Base-by-base conservation (phyloP, 2,797 vertebrate genomes). In the Hypotaenidia philippensis region DNA sequence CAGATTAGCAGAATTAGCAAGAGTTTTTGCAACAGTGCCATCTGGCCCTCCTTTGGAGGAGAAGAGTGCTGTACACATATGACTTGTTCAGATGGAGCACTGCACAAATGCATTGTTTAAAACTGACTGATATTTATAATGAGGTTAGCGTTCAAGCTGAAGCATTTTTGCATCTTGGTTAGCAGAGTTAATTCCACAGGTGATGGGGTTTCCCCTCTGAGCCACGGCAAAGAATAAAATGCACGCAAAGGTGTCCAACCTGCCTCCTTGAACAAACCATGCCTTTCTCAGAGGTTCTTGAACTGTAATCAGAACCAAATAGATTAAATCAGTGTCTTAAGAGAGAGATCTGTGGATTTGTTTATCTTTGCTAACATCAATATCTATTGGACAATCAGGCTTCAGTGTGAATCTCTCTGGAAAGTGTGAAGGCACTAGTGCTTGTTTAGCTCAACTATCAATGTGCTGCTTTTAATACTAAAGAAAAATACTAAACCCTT, bases 21-120 rank as follows among this genome's bases (percentile, higher is more conserved):
- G 64, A 19, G 4, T 49, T 90, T 87, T 82, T 87, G 74, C 92
- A 95, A 44, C 60, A 80, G 78, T 89, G 70, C 64, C 88, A 77
- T 38, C 77, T 89, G 87, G 70, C 86, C 83, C 90, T 90, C n/a
- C 56, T 84, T 64, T 57, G 75, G 23, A 83, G 70, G 27, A 69
- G 66, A 32, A 65, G 23, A 85, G 57, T 66, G 64, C 29, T 72
- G 66, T n/a, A 57, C 29, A 57, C 1, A 0, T 9, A 29, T 2
- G 12, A 34, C 21, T 57, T 60, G 41, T 29, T 95, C 40, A 71
- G 60, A 52, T 14, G 20, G 53, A 74, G 26, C 7, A 44, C 31
- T 17, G 10, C 38, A 75, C n/a, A 77, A 82, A 56, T 27, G 9
- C 29, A 3, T 60, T 74, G 29, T 57, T 93, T 82, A 82, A 74